Conservation (phyloP, 2,113 vertebrate genomes). For the Pholis gunnellus region DNA sequence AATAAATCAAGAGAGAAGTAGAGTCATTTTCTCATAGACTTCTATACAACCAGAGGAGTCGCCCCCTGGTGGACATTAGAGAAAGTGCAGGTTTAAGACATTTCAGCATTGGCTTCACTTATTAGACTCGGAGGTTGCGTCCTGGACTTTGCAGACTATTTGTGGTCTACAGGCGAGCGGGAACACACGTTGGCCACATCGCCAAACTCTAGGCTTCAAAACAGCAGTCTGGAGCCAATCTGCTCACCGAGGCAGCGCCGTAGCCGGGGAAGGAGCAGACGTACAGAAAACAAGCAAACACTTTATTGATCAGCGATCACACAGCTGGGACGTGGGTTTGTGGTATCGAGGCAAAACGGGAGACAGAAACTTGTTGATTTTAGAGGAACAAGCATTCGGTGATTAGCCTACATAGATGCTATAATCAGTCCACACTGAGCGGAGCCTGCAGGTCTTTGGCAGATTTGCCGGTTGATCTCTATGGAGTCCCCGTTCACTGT, state of each 20-base stretch:
- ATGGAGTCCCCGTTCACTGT: conserved; percentile 12
- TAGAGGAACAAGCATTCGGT: conserved; percentile 17
- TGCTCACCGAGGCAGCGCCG: neutral
- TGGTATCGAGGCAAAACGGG: neutral
- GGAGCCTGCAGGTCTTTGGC: conserved; percentile 14
- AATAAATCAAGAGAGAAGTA: too few species aligned
- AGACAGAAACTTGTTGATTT: conserved; percentile 17
- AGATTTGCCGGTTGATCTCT: neutral
- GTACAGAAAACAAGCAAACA: conserved; percentile 25
- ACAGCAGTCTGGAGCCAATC: too few species aligned
- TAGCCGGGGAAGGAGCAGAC: conserved; percentile 1
- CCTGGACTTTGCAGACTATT: too few species aligned
- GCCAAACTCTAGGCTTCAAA: too few species aligned
- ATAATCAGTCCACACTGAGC: conserved; percentile 4
- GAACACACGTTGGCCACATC: too few species aligned
- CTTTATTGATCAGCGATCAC: conserved; percentile 35
- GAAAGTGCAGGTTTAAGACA: neutral
- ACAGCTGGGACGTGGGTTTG: conserved; percentile 10
- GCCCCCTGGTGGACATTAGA: too few species aligned
- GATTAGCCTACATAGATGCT: conserved; percentile 21
- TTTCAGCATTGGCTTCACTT: too few species aligned
- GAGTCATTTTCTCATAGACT: too few species aligned
- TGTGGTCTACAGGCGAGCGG: neutral
- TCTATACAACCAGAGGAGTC: too few species aligned
- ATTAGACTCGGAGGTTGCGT: too few species aligned